A percentile compares a stretch with the other conserved stretches of the same genome.
Evolutionary conservation across 2,797 vertebrate genomes (phyloP).

Genomic region (Synanceia verrucosa): DNA sequence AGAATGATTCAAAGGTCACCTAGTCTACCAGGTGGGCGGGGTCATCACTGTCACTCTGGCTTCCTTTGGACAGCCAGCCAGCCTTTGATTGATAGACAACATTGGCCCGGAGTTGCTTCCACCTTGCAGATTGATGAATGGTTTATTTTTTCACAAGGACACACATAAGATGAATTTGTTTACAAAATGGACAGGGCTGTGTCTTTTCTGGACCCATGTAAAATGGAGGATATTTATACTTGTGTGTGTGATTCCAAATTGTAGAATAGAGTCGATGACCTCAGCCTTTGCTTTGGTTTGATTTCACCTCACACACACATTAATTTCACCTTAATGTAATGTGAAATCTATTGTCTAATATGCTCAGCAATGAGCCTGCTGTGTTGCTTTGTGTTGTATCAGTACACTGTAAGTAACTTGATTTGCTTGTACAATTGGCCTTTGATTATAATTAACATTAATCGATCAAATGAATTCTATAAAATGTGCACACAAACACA

Average conservation of each 20-base stretch:
- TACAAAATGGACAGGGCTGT: constrained; percentile 11
- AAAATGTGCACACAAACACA: not conserved
- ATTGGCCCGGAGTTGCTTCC: constrained; percentile 14
- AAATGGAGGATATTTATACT: not conserved
- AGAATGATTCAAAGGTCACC: constrained; percentile 42
- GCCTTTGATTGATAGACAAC: constrained; percentile 61
- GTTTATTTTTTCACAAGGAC: constrained; percentile 53
- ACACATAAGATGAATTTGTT: constrained; percentile 35
- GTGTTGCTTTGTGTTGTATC: not conserved
- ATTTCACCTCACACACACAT: not conserved
- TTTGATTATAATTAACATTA: not conserved
- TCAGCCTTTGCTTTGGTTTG: not conserved
- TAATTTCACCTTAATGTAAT: not conserved
- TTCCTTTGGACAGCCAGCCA: constrained; percentile 47
- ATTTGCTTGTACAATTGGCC: not conserved
- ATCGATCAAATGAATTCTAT: not conserved
- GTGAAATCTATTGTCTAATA: not conserved
- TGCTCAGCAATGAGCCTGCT: not conserved
- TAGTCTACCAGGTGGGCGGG: constrained; percentile 52
- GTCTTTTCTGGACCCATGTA: constrained; percentile 1
- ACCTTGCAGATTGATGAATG: constrained; percentile 52
- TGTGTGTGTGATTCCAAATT: not conserved
- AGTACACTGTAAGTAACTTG: not conserved
- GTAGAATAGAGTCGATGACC: not conserved
- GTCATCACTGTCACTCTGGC: constrained; percentile 43